phyloP scores from a whole-genome alignment of 2,888 invertebrate genomes.

The Ophion ventricosus region DNA sequence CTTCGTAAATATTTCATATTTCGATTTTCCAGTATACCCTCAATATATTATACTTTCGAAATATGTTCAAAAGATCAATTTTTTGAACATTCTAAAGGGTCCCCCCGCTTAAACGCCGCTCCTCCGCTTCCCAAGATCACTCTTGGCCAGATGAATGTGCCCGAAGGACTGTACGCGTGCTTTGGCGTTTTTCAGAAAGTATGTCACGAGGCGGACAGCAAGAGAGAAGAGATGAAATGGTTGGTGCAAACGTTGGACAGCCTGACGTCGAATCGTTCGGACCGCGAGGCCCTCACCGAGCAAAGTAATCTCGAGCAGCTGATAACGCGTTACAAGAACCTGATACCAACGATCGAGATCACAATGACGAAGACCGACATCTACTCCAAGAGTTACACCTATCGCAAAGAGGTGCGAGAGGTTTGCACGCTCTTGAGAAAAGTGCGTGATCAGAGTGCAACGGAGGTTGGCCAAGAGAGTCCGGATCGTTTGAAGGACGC shows the following conservation, averaged over 20 bases:
- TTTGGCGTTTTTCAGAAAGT: conserved; percentile 87
- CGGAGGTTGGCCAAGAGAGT: conserved; percentile 88
- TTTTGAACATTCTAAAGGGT: too few species aligned
- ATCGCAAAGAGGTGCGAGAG: conserved; percentile 94
- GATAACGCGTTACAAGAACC: conserved; percentile 94
- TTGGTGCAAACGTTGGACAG: conserved; percentile 95
- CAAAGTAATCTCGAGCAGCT: conserved; percentile 92
- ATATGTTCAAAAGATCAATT: too few species aligned
- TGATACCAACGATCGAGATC: conserved; percentile 96
- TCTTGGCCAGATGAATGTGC: neutral
- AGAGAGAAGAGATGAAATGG: conserved; percentile 98
- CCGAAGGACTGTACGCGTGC: neutral
- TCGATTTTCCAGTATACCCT: too few species aligned
- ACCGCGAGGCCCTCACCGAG: conserved; percentile 91
- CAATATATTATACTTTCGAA: too few species aligned
- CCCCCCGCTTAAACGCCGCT: too few species aligned
- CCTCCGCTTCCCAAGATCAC: neutral
- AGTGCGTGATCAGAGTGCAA: conserved; percentile 90
- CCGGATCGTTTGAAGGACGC: conserved; percentile 90
- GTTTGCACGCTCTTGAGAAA: conserved; percentile 91
- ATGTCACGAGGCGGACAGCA: conserved; percentile 94
- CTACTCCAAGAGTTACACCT: conserved; percentile 96
- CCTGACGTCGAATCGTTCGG: conserved; percentile 92
- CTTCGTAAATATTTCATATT: too few species aligned
- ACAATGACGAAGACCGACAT: conserved; percentile 97